Evolutionary conservation across 2,888 invertebrate genomes (phyloP).

Genomic region (Notocelia uddmanniana): DNA sequence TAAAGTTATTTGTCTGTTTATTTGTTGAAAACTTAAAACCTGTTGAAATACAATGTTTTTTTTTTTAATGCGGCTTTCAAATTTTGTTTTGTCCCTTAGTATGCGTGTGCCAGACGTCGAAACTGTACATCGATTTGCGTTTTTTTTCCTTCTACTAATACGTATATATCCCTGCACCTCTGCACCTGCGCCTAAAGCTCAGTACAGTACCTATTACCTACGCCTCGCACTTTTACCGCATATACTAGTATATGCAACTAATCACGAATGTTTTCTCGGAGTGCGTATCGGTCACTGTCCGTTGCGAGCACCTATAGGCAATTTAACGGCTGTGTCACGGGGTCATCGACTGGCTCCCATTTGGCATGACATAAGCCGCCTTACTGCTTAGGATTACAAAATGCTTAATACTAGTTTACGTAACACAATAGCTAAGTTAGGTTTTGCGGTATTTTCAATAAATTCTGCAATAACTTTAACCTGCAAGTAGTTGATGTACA

Average conservation of each 20-base stretch:
- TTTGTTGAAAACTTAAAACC: too few species aligned
- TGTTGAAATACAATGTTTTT: too few species aligned
- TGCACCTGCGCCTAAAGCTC: too few species aligned
- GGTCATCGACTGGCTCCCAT: constrained; percentile 81
- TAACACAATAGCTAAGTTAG: constrained; percentile 67
- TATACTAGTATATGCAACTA: constrained; percentile 35
- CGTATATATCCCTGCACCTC: too few species aligned
- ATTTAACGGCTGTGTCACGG: constrained; percentile 74
- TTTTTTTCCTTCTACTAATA: too few species aligned
- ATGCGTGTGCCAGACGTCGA: too few species aligned
- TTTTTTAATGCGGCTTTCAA: too few species aligned
- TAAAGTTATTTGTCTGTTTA: too few species aligned
- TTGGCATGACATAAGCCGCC: constrained; percentile 78
- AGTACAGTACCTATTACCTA: too few species aligned
- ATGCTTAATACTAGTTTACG: constrained; percentile 79
- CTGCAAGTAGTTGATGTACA: constrained; percentile 4
- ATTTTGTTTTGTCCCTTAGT: too few species aligned
- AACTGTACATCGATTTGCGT: too few species aligned
- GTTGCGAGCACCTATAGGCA: constrained; percentile 59
- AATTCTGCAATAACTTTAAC: constrained; percentile 49
- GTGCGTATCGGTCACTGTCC: constrained; percentile 58
- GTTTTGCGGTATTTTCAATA: constrained; percentile 64
- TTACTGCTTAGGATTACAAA: constrained; percentile 78
- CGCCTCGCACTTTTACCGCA: background rate
- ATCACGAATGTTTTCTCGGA: constrained; percentile 52